Conservation (phyloP, 2,888 invertebrate genomes). For the Yponomeuta cagnagella region DNA sequence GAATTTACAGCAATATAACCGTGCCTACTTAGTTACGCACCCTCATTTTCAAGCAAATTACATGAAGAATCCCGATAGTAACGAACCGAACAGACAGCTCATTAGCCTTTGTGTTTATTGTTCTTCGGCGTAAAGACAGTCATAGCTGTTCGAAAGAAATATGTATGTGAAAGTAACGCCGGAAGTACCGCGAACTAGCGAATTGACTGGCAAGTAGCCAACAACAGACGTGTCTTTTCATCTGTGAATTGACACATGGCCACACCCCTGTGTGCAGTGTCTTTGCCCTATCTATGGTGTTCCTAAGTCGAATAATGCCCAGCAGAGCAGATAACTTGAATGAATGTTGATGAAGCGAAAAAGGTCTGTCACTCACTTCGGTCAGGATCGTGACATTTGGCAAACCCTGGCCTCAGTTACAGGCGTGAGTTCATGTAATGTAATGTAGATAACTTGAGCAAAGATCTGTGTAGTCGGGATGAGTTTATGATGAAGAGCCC, state of each 20-base stretch:
- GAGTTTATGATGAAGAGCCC: no score
- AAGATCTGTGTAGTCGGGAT: no score
- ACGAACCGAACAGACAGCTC: not conserved
- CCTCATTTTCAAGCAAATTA: not conserved
- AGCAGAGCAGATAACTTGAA: no score
- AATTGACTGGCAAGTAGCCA: constrained; percentile 12
- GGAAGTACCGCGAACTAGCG: constrained; percentile 13
- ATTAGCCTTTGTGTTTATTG: constrained; percentile 9
- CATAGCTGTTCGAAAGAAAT: constrained; percentile 16
- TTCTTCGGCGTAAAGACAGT: not conserved
- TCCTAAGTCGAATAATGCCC: not conserved
- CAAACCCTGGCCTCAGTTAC: no score
- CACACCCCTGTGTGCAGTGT: not conserved
- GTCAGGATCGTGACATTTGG: no score
- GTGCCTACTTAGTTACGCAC: no score
- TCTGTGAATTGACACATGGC: not conserved
- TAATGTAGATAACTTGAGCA: no score
- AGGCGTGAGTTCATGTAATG: no score
- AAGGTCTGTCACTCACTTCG: no score
- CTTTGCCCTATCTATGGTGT: not conserved
- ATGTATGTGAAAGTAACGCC: constrained; percentile 16
- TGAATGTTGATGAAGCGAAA: no score
- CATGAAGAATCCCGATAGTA: not conserved
- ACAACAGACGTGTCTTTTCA: constrained; percentile 7
- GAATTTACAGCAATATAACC: no score